Conservation (phyloP, 2,797 vertebrate species). For the Otolemur crassicaudatus region DNA sequence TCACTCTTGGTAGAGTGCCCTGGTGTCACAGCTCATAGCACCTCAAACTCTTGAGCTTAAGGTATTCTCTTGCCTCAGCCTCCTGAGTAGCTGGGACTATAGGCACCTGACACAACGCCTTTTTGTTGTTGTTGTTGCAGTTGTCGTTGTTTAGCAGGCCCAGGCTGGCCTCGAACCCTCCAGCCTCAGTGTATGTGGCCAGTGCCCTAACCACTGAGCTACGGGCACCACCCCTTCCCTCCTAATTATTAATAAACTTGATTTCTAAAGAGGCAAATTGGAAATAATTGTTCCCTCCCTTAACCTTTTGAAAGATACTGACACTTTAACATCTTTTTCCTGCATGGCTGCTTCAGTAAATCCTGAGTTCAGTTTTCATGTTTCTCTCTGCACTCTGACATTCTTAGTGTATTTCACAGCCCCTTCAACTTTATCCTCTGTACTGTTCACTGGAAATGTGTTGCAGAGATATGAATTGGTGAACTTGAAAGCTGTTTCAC, state of each 20-base stretch:
- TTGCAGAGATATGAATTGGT: background rate
- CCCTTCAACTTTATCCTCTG: background rate
- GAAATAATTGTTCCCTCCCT: background rate
- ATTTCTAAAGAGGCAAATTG: conserved; percentile 43
- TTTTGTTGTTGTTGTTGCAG: too few relatives aligned
- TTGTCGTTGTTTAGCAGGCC: too few relatives aligned
- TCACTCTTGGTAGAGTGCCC: too few relatives aligned
- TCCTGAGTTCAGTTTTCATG: background rate
- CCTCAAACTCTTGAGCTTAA: too few relatives aligned
- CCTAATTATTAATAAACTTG: background rate
- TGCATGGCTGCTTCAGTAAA: background rate
- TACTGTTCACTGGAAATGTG: background rate
- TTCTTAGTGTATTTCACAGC: background rate
- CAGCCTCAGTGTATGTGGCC: too few relatives aligned
- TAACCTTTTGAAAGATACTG: background rate
- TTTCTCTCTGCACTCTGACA: background rate
- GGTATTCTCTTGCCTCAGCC: too few relatives aligned
- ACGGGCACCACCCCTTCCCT: background rate
- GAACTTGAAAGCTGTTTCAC: background rate
- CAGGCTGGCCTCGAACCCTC: too few relatives aligned
- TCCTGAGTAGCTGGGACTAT: too few relatives aligned
- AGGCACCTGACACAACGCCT: too few relatives aligned
- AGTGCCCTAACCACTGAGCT: too few relatives aligned
- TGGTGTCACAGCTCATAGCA: too few relatives aligned
- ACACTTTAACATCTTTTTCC: background rate